Evolutionary conservation across 2,797 vertebrate genomes (phyloP), one percentile per base, ranked within the genome.

Genomic region (Pempheris klunzingeri): DNA sequence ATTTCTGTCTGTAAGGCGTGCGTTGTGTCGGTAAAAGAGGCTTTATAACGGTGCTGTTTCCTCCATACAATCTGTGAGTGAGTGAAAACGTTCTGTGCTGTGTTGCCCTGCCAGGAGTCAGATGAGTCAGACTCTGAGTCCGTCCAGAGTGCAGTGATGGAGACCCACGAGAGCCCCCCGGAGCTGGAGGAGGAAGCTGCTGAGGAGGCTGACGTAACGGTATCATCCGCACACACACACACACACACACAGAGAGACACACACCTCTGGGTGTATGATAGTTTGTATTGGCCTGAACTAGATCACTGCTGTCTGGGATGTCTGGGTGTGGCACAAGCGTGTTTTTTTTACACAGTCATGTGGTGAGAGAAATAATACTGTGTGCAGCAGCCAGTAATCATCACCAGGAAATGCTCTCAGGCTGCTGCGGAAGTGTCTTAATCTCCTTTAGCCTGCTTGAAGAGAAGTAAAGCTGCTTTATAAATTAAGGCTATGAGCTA

Each of bases 91-190:
- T n/a, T n/a, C n/a, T n/a, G n/a, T n/a, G n/a, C n/a, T 0, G 5
- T 77, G 7, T 55, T 47, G 18, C 84, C 58, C 62, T 6, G 13
- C 13, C 74, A 93, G 92, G 87, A 93, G 3, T 44, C 77, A 0
- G 78, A 87, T 57, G 85, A 88, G 26, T 80, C 84, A 2, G 90
- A 89, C 17, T 55, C 80, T 0, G 88, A 90, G 49, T 4, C 71
- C 1, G 39, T 50, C 50, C 79, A 34, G 44, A 43, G 30, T 44
- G 13, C 14, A 62, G 76, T 49, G 83, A 87, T 88, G 84, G 87
- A 91, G 85, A 70, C 18, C 4, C 65, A 38, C 0, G 52, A 22
- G 7, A n/a, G 61, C 34, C 3, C n/a, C 17, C 41, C 26, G 36
- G 78, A 77, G 61, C 32, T 46, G 46, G 78, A 90, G 62, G 87